phyloP scores from a whole-genome alignment of 2,797 vertebrate genomes.

The Denticeps clupeoides region DNA sequence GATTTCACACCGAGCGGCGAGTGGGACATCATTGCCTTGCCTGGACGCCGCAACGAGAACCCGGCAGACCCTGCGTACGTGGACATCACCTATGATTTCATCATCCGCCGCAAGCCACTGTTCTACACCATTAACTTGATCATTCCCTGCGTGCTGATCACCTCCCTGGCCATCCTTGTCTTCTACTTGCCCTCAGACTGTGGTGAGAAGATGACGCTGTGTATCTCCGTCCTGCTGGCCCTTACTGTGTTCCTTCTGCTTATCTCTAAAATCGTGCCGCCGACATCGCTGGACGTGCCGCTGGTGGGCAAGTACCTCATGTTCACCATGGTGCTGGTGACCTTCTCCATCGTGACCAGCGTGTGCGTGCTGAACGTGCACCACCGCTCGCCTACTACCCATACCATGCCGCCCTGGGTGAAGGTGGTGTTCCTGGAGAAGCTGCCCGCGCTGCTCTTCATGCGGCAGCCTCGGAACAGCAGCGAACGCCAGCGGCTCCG shows the following conservation, averaged over 20 bases:
- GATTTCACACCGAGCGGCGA: conserved; percentile 96
- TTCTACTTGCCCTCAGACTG: conserved; percentile 94
- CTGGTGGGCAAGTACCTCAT: conserved; percentile 95
- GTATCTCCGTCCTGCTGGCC: conserved; percentile 86
- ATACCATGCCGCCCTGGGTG: conserved; percentile 95
- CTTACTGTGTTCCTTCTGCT: conserved; percentile 92
- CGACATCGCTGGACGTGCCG: conserved; percentile 86
- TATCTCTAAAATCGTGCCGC: conserved; percentile 92
- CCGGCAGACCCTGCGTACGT: conserved; percentile 84
- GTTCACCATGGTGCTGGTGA: conserved; percentile 97
- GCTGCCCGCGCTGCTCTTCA: conserved; percentile 82
- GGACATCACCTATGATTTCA: conserved; percentile 95
- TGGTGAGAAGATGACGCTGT: conserved; percentile 92
- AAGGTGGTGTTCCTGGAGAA: conserved; percentile 83
- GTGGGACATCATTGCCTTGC: conserved; percentile 95
- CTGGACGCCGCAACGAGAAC: conserved; percentile 86
- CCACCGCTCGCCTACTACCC: conserved; percentile 89
- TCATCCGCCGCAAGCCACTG: conserved; percentile 89
- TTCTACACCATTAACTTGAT: conserved; percentile 98
- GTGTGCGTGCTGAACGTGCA: conserved; percentile 93
- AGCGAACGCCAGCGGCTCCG: conserved; percentile 80
- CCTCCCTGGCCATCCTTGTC: conserved; percentile 85
- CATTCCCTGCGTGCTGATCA: conserved; percentile 91
- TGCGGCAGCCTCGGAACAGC: conserved; percentile 81
- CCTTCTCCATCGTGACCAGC: conserved; percentile 91